Evolutionary conservation across 1,140 invertebrate species (phyloP).

Genomic region (Cydia fagiglandana): DNA sequence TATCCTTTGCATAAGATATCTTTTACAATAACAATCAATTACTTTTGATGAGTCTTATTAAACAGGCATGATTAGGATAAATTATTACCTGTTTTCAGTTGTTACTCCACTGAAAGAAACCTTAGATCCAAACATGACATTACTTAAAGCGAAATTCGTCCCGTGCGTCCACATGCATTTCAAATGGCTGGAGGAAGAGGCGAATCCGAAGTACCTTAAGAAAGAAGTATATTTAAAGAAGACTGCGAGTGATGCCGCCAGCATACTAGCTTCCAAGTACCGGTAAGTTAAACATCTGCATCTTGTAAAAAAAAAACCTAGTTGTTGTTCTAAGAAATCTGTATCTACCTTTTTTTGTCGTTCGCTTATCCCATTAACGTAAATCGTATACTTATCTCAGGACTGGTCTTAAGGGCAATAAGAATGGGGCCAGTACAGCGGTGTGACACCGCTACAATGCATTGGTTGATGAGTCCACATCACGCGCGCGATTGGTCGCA

Average conservation of each 20-base stretch:
- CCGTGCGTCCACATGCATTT: slow-evolving; percentile 89
- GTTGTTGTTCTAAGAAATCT: no score
- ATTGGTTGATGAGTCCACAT: no score
- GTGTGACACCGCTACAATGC: no score
- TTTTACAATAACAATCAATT: no score
- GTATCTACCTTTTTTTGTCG: no score
- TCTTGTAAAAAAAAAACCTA: background rate
- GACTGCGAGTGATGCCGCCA: slow-evolving; percentile 66
- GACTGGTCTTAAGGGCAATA: no score
- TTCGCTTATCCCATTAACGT: no score
- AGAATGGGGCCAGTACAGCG: no score
- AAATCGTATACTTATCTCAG: no score
- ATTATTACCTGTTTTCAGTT: slow-evolving; percentile 78
- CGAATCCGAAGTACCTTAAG: slow-evolving; percentile 54
- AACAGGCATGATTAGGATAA: background rate
- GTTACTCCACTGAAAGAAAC: slow-evolving; percentile 87
- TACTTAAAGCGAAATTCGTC: slow-evolving; percentile 86
- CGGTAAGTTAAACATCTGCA: slow-evolving; percentile 45
- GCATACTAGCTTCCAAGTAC: slow-evolving; percentile 71
- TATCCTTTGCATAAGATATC: no score
- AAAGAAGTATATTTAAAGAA: slow-evolving; percentile 62
- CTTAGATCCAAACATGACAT: slow-evolving; percentile 78
- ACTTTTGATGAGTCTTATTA: background rate
- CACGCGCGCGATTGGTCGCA: no score
- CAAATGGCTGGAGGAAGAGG: slow-evolving; percentile 60